Evolutionary conservation across 53 echinoderm and acorn worm species (phyloP), one percentile per base, ranked within the genome.

Genomic region (Pentamera pediparva): DNA sequence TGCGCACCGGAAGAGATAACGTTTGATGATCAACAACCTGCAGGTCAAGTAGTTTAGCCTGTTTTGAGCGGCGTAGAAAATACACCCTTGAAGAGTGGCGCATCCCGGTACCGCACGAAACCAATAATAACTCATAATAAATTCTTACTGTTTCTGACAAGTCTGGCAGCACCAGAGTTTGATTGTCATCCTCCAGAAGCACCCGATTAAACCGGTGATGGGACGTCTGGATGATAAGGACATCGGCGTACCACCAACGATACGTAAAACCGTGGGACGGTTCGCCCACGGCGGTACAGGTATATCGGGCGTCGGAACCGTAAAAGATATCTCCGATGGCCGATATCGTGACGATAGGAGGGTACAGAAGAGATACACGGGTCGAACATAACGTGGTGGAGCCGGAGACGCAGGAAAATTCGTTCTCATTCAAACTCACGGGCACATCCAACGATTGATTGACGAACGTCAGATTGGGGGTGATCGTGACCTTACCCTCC

Each of bases 121-220:
- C 0, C 47, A 15, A 12, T 45, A 15, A 45, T 15, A 45, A 15
- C 47, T 15, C 47, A 12, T 15, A 0, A n/a, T 22, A 31, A 28
- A 57, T n/a, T n/a, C 67, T 67, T 67, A 67, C 67, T 45, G 43
- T 17, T 67, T 41, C 41, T 24, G 67, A 67, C 18, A 67, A 39
- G 45, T 67, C 67, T 43, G 67, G 67, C 10, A 67, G 67, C 13
- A 67, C 67, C 45, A 67, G 11, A 43, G 67, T 67, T 17, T 43
- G 21, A 30, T 67, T 43, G 25, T 67, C 29, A 43, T 67, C 30
- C 30, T 41, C 67, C 11, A 67, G 41, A 10, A 39, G 25, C 9
- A 67, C 67, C 29, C 67, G 25, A 18, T 41, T 67, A 17, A 67
- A 67, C 4, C 67, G 67, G 29, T 67, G 67, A 13, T 67, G 67